These are phyloP conservation scores for Heliconius erato DNA, from an alignment of 2,888 invertebrate species.

Conservation along the genomic window DNA sequence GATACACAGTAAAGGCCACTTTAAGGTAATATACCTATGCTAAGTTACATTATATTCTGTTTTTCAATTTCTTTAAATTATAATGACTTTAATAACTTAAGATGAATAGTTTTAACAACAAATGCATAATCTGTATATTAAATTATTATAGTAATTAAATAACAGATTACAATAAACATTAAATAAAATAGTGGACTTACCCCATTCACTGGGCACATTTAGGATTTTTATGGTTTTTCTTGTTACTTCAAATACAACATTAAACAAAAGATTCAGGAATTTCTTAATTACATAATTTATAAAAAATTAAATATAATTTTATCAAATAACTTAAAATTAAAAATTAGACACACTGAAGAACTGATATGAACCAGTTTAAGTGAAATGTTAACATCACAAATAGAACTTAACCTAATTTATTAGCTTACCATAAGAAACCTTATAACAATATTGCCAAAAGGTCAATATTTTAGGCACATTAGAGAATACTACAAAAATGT, in stretches of 20 bases:
- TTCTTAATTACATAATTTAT: conserved; percentile 18
- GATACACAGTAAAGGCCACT: conserved; percentile 19
- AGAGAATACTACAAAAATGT: conserved; percentile 73
- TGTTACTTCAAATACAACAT: conserved; percentile 15
- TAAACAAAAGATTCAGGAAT: conserved; percentile 48
- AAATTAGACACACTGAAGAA: conserved; percentile 35
- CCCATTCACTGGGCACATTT: conserved; percentile 52
- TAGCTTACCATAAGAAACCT: conserved; percentile 51
- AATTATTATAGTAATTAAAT: conserved; percentile 17
- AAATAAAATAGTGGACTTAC: conserved; percentile 25
- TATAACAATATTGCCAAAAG: conserved; percentile 72
- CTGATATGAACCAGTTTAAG: conserved; percentile 33
- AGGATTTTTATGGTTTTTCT: conserved; percentile 31
- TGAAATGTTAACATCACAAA: conserved; percentile 47
- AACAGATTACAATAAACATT: conserved; percentile 14
- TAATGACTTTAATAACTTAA: conserved; percentile 21
- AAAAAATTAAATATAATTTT: conserved; percentile 30
- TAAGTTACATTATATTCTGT: conserved; percentile 1
- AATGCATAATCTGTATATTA: conserved; percentile 33
- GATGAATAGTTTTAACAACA: conserved; percentile 19
- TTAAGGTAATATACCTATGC: conserved; percentile 15
- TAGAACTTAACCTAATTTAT: conserved; percentile 48
- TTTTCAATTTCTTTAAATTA: conserved; percentile 22
- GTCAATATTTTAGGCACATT: conserved; percentile 81
- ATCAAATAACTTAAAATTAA: conserved; percentile 37